phyloP scores from a whole-genome alignment of 2,797 vertebrate genomes.

The Poecilia gillii region DNA sequence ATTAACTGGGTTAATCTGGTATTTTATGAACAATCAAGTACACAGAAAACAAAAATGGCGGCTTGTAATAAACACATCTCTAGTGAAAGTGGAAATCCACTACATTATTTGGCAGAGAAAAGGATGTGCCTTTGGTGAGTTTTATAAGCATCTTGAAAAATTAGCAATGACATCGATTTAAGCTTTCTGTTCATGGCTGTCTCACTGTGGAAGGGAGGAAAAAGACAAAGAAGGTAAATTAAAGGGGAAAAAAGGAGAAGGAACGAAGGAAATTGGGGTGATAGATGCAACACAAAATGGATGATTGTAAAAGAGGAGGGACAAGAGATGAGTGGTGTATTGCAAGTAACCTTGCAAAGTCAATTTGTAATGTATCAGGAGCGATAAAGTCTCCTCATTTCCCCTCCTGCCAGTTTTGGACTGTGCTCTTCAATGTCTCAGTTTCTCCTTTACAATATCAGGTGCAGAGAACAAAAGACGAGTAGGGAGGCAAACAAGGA shows the following conservation, averaged over 20 bases:
- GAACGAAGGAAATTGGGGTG: slow-evolving; percentile 16
- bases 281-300: slow-evolving; percentile 44
- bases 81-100: slow-evolving; percentile 55
- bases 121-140: slow-evolving; percentile 43
- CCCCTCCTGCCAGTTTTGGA: slow-evolving; percentile 59
- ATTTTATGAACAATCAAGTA: slow-evolving; percentile 24
- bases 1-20: slow-evolving; percentile 33
- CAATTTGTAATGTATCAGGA: slow-evolving; percentile 70
- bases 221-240: slow-evolving; percentile 21
- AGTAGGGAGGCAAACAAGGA: slow-evolving; percentile 30
- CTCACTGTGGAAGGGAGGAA: slow-evolving; percentile 33
- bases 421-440: slow-evolving; percentile 48
- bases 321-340: slow-evolving; percentile 27
- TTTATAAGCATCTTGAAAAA: slow-evolving; percentile 59
- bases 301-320: background rate
- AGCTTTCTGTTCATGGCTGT: slow-evolving; percentile 53
- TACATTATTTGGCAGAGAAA: slow-evolving; percentile 57
- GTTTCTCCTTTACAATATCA: slow-evolving; percentile 44
- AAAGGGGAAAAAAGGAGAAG: background rate
- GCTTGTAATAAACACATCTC: slow-evolving; percentile 45
- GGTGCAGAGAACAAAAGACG: slow-evolving; percentile 60
- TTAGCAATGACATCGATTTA: slow-evolving; percentile 59
- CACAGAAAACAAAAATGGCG: background rate
- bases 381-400: slow-evolving; percentile 71
- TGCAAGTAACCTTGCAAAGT: slow-evolving; percentile 59